Percentiles rank a stretch among this genome's conserved stretches.
Conservation (phyloP, 2,113 vertebrate genomes). For the Entomyzon cyanotis region DNA sequence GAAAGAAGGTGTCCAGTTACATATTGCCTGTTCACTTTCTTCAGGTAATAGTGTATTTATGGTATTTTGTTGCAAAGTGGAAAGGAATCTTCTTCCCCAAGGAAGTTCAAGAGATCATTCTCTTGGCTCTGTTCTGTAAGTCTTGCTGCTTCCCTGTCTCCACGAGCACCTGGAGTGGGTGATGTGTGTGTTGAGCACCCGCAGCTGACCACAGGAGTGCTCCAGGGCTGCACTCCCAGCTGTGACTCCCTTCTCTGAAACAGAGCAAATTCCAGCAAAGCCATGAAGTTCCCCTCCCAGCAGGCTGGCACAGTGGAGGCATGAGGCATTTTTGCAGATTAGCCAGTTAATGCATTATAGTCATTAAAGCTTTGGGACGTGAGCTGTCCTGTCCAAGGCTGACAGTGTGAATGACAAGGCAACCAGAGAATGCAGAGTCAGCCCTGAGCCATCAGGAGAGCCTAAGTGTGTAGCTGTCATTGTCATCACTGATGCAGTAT, state of each 20-base stretch:
- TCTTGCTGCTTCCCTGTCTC: background rate
- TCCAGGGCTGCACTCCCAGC: background rate
- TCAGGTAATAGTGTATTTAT: background rate
- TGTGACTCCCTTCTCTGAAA: background rate
- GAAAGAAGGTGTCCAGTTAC: background rate
- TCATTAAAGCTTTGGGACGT: background rate
- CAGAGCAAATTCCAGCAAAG: background rate
- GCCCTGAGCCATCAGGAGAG: fast-evolving
- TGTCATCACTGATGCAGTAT: background rate
- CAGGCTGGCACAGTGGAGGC: background rate
- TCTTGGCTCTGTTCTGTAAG: background rate
- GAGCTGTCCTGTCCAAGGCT: background rate
- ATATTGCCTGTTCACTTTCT: background rate
- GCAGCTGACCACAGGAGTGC: background rate
- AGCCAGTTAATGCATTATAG: background rate
- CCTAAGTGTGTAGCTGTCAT: fast-evolving
- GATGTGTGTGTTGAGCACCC: fast-evolving
- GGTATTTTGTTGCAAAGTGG: background rate
- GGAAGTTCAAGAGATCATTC: background rate
- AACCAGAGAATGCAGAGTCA: background rate
- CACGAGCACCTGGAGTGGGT: background rate
- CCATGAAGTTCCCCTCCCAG: background rate
- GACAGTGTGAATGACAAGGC: background rate
- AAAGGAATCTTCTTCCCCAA: background rate
- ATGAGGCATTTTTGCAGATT: background rate